Evolutionary conservation across 2,888 invertebrate genomes (phyloP).

Genomic region (Campoletis raptor): DNA sequence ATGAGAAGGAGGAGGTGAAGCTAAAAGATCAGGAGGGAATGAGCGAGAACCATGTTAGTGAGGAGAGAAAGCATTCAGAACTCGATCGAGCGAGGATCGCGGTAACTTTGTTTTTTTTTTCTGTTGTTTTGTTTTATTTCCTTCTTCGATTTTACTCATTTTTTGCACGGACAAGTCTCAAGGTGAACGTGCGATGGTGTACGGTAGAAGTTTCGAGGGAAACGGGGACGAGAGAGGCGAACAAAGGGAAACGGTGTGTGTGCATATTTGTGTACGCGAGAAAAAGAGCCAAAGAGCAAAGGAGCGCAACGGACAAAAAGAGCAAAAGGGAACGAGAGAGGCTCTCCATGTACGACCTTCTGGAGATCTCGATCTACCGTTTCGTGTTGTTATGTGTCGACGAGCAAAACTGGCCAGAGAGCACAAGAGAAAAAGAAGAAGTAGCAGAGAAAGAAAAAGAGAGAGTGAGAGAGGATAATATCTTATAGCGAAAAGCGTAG

Average conservation of each 20-base stretch:
- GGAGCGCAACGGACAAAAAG: constrained; percentile 67
- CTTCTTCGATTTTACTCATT: neutral
- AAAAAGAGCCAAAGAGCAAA: constrained; percentile 18
- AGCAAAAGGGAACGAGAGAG: constrained; percentile 61
- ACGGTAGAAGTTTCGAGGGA: constrained; percentile 33
- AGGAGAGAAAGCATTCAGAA: constrained; percentile 50
- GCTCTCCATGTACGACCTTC: constrained; percentile 69
- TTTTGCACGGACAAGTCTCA: constrained; percentile 48
- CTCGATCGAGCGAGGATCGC: constrained; percentile 50
- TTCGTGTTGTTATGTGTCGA: constrained; percentile 54
- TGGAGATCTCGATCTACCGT: constrained; percentile 69
- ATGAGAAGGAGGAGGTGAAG: neutral
- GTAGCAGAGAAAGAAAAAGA: neutral
- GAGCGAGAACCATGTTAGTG: constrained; percentile 26
- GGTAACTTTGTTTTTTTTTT: constrained; percentile 8
- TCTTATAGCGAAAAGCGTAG: constrained; percentile 32
- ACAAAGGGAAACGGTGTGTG: constrained; percentile 69
- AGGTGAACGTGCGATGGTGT: constrained; percentile 44
- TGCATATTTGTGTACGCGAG: neutral
- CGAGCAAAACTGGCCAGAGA: constrained; percentile 45
- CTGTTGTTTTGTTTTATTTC: constrained; percentile 11
- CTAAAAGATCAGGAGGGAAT: constrained; percentile 9
- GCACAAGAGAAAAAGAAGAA: neutral
- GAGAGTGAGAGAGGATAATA: constrained; percentile 19
- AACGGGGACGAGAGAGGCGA: constrained; percentile 52